Percentiles rank a stretch among this genome's conserved stretches.
Conservation (phyloP, 2,113 vertebrate genomes). For the Megaleporinus macrocephalus region DNA sequence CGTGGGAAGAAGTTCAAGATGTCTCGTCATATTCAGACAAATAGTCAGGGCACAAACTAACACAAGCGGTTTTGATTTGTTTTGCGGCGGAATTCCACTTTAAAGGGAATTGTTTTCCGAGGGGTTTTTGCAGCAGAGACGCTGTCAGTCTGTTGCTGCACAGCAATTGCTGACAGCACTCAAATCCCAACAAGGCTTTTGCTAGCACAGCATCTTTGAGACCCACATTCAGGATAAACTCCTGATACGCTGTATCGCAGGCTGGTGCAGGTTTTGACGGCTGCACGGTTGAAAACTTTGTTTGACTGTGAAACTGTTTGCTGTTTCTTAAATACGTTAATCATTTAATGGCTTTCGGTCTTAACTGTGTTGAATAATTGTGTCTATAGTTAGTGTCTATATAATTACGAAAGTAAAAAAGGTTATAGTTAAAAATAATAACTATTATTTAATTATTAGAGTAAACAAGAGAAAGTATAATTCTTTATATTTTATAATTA, state of each 20-base stretch:
- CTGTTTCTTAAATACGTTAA: not conserved
- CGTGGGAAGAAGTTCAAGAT: not conserved
- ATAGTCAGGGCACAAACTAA: not conserved
- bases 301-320: not conserved
- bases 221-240: not conserved
- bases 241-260: not conserved
- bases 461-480: too few relatives aligned
- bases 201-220: not conserved
- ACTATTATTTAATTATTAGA: too few relatives aligned
- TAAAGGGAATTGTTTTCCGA: not conserved
- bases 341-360: too few relatives aligned
- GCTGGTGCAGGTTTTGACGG: not conserved
- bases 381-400: not conserved
- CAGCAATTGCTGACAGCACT: not conserved
- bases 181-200: not conserved
- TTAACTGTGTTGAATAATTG: too few relatives aligned
- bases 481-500: too few relatives aligned
- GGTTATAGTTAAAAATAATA: too few relatives aligned
- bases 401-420: too few relatives aligned
- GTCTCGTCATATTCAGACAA: not conserved
- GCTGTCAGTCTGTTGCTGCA: not conserved
- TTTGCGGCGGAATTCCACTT: not conserved
- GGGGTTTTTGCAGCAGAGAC: not conserved
- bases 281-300: not conserved
- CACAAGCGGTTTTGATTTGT: not conserved